Percentiles rank a stretch among this genome's conserved stretches.
Evolutionary conservation across 2,888 invertebrate species (phyloP).

Genomic region (Trachelus tabidus): DNA sequence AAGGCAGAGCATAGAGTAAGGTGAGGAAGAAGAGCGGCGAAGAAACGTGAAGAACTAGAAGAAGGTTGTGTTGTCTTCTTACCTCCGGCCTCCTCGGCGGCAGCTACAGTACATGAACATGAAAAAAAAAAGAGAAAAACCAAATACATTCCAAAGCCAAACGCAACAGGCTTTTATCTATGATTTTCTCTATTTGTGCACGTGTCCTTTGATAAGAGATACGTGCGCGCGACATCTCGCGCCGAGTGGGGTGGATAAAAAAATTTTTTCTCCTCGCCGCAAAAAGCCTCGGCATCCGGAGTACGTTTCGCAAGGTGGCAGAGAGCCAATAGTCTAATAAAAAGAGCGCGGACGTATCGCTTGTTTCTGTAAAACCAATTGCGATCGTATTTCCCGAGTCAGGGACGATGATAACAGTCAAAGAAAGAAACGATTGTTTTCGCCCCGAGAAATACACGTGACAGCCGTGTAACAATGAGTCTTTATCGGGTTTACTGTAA

Average conservation of each 20-base stretch:
- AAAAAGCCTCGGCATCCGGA: not conserved
- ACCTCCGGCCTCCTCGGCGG: constrained; percentile 93
- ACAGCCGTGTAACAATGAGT: not conserved
- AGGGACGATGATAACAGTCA: constrained; percentile 8
- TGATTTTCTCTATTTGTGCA: constrained; percentile 16
- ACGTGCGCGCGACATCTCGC: not conserved
- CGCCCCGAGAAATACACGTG: not conserved
- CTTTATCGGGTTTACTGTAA: not conserved
- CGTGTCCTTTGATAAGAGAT: constrained; percentile 16
- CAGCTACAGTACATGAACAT: constrained; percentile 75
- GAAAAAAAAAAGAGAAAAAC: constrained; percentile 70
- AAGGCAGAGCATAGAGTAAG: not conserved
- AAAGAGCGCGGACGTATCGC: not conserved
- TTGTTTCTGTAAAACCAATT: constrained; percentile 15
- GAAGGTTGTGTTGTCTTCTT: constrained; percentile 65
- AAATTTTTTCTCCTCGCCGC: not conserved
- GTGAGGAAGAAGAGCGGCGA: not conserved
- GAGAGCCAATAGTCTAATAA: not conserved
- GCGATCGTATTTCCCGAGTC: constrained; percentile 12
- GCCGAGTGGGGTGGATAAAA: not conserved
- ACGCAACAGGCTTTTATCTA: constrained; percentile 31
- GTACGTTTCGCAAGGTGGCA: not conserved
- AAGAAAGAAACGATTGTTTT: constrained; percentile 6
- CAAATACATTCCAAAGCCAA: constrained; percentile 64
- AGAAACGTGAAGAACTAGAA: not conserved